A percentile compares a stretch with the other conserved stretches of the same genome.
Evolutionary conservation across 2,888 invertebrate genomes (phyloP).

Genomic region (Molanna angustata): DNA sequence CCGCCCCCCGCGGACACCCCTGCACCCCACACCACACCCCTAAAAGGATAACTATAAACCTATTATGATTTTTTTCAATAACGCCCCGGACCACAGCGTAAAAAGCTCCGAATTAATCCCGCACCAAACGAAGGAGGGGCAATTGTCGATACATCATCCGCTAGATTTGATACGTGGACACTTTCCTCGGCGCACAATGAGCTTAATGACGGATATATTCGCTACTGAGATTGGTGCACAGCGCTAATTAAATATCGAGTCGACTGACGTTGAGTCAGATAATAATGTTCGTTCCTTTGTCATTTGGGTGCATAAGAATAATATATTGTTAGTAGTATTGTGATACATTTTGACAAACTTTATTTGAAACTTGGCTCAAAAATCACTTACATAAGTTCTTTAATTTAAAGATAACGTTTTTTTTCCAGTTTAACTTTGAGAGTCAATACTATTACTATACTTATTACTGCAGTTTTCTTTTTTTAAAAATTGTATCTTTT

Average conservation of each 20-base stretch:
- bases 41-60: constrained; percentile 32
- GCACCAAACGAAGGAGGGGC: constrained; percentile 18
- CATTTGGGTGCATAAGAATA: too few species aligned
- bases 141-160: constrained; percentile 32
- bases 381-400: too few species aligned
- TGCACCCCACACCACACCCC: constrained; percentile 8
- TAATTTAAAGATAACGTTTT: too few species aligned
- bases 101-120: constrained; percentile 31
- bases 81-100: constrained; percentile 26
- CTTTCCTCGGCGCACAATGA: constrained; percentile 1
- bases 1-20: constrained; percentile 41
- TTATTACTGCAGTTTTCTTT: too few species aligned
- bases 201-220: not conserved
- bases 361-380: too few species aligned
- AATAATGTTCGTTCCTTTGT: too few species aligned
- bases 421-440: too few species aligned
- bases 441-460: too few species aligned
- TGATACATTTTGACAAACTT: too few species aligned
- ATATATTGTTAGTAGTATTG: too few species aligned
- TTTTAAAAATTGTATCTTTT: too few species aligned
- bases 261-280: too few species aligned
- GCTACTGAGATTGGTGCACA: not conserved
- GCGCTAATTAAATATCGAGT: not conserved
- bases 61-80: constrained; percentile 33
- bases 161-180: constrained; percentile 30